phyloP scores from a whole-genome alignment of 2,888 invertebrate species.

The Drosophila recens region DNA sequence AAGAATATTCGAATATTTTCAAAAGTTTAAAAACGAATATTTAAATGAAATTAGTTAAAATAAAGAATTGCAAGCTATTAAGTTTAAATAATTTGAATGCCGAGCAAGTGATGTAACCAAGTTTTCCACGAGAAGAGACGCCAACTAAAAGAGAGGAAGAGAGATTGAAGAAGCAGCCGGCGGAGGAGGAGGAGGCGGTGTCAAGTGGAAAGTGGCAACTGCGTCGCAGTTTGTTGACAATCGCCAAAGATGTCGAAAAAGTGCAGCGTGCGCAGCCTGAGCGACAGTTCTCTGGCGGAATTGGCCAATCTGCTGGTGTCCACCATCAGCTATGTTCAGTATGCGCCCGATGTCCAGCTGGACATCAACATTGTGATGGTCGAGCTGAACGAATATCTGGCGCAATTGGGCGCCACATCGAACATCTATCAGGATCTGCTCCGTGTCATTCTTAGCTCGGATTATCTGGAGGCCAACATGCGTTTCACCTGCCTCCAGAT shows the following conservation, averaged over 20 bases:
- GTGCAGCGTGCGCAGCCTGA: conserved; percentile 87
- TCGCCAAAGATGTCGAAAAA: conserved; percentile 87
- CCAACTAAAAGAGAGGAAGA: conserved; percentile 7
- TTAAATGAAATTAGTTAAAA: neutral
- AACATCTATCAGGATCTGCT: conserved; percentile 90
- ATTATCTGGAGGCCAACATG: conserved; percentile 89
- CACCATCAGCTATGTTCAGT: conserved; percentile 87
- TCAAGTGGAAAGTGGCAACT: conserved; percentile 33
- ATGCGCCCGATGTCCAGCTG: conserved; percentile 86
- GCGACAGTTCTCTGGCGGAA: conserved; percentile 87
- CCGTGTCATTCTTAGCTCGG: conserved; percentile 88
- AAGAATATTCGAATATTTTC: conserved; percentile 14
- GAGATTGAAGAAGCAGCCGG: neutral
- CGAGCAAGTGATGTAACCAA: conserved; percentile 64
- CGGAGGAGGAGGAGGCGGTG: conserved; percentile 14
- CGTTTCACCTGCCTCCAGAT: conserved; percentile 89
- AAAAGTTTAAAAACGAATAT: neutral
- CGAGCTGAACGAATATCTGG: conserved; percentile 88
- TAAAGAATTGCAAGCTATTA: neutral
- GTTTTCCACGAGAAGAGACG: neutral
- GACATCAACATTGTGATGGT: conserved; percentile 87
- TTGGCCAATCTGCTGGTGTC: conserved; percentile 88
- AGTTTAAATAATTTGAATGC: neutral
- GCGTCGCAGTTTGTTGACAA: conserved; percentile 69
- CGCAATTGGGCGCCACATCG: conserved; percentile 88